These are phyloP conservation scores for Euphonia xanthogaster DNA, from an alignment of 2,797 vertebrate genomes.

Conservation along the genomic window DNA sequence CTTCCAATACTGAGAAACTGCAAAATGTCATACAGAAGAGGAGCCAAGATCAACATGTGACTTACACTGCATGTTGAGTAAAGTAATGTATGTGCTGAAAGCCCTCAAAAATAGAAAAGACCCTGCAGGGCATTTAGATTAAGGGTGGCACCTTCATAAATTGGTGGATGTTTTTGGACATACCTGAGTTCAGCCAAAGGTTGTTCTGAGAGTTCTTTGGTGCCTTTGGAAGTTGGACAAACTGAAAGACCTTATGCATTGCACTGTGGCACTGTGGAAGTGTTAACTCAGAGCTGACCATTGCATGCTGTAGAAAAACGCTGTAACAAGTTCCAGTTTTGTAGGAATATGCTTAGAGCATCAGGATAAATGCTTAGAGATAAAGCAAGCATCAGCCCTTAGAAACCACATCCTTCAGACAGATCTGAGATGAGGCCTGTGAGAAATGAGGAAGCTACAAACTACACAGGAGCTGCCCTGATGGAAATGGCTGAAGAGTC, in stretches of 20 bases:
- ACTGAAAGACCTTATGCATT: not conserved
- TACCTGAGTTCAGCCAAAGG: not conserved
- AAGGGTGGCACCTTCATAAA: not conserved
- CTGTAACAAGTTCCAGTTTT: not conserved
- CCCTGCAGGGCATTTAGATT: not conserved
- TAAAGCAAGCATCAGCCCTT: not conserved
- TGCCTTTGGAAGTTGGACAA: not conserved
- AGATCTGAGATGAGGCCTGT: not conserved
- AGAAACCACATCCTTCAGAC: not conserved
- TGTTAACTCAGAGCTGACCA: not conserved
- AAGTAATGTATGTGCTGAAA: not conserved
- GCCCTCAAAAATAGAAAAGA: not conserved
- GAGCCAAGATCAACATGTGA: not conserved
- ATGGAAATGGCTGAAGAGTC: not conserved
- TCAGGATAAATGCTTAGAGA: not conserved
- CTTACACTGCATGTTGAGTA: not conserved
- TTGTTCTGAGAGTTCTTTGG: not conserved
- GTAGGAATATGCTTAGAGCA: not conserved
- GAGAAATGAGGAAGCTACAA: not conserved
- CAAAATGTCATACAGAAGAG: not conserved
- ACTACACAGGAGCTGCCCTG: not conserved
- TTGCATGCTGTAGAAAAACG: not conserved
- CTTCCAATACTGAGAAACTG: not conserved
- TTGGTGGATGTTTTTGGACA: not conserved
- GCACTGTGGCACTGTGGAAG: not conserved